Evolutionary conservation across 2,797 vertebrate genomes (phyloP).

Genomic region (Silurus aristotelis): DNA sequence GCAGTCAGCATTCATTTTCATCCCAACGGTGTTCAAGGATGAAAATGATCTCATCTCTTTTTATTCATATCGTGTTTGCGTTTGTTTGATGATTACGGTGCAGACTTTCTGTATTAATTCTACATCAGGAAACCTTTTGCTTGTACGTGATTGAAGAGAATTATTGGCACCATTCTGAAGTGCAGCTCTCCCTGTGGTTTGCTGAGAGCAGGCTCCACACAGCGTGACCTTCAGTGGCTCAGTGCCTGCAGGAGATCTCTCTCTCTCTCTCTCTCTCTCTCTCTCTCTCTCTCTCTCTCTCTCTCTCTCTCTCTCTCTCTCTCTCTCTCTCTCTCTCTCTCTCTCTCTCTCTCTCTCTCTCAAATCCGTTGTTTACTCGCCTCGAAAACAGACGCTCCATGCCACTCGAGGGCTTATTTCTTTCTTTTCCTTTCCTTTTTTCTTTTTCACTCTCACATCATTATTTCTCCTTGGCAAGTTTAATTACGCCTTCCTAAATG

Average conservation of each 20-base stretch:
- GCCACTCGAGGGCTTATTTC: conserved; percentile 54
- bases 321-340: background rate
- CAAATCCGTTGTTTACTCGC: conserved; percentile 8
- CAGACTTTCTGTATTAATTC: background rate
- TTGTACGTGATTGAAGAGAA: background rate
- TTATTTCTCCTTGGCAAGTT: conserved; percentile 55
- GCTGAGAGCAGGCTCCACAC: conserved; percentile 9
- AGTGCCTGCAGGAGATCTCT: background rate
- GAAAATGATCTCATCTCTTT: background rate
- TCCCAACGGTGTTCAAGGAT: too few relatives aligned
- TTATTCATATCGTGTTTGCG: background rate
- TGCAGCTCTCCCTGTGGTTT: background rate
- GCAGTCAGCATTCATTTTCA: too few relatives aligned
- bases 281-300: background rate
- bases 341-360: background rate
- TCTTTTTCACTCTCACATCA: conserved; percentile 41
- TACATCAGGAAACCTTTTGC: background rate
- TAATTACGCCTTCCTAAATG: conserved; percentile 59
- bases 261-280: background rate
- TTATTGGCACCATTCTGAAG: background rate
- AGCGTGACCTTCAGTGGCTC: conserved; percentile 12
- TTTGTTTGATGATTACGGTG: background rate
- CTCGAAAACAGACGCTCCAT: background rate
- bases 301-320: background rate
- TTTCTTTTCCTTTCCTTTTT: conserved; percentile 26